Percentiles rank a stretch among this genome's conserved stretches.
Evolutionary conservation across 1,140 invertebrate species (phyloP).

Genomic region (Drosophila pseudoananassae): DNA sequence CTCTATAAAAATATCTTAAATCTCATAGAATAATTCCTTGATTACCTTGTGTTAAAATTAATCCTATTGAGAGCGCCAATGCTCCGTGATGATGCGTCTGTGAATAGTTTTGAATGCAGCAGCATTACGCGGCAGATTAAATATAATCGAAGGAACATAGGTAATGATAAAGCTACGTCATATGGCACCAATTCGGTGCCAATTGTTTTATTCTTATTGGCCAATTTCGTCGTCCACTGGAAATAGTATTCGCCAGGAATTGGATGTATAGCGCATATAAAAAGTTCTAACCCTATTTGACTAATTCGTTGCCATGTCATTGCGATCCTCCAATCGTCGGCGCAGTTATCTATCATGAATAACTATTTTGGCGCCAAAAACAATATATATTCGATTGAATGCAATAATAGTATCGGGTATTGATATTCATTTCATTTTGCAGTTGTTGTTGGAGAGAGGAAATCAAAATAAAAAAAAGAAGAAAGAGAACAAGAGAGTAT

Average conservation of each 20-base stretch:
- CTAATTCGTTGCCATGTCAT: conserved; percentile 98
- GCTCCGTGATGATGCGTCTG: conserved; percentile 97
- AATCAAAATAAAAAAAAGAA: conserved; percentile 27
- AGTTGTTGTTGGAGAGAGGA: conserved; percentile 9
- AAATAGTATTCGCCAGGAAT: conserved; percentile 98
- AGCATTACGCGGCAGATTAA: conserved; percentile 99
- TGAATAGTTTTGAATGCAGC: conserved; percentile 99
- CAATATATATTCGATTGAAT: conserved; percentile 5
- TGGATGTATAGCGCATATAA: conserved; percentile 98
- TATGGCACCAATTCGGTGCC: conserved; percentile 94
- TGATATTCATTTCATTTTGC: neutral
- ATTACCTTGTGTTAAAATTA: conserved; percentile 97
- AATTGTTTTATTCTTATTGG: conserved; percentile 94
- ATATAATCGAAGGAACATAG: conserved; percentile 99
- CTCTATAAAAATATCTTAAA: no score
- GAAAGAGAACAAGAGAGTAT: conserved; percentile 24
- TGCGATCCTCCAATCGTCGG: conserved; percentile 99
- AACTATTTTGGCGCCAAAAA: conserved; percentile 86
- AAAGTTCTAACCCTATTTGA: conserved; percentile 96
- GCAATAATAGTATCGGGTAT: neutral
- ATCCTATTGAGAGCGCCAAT: conserved; percentile 99
- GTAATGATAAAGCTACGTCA: conserved; percentile 97
- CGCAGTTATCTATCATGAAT: conserved; percentile 99
- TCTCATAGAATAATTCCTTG: no score
- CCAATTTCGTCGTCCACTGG: conserved; percentile 97